Conservation (phyloP, 2,888 invertebrate genomes). For the Pristionchus maxplancki region DNA sequence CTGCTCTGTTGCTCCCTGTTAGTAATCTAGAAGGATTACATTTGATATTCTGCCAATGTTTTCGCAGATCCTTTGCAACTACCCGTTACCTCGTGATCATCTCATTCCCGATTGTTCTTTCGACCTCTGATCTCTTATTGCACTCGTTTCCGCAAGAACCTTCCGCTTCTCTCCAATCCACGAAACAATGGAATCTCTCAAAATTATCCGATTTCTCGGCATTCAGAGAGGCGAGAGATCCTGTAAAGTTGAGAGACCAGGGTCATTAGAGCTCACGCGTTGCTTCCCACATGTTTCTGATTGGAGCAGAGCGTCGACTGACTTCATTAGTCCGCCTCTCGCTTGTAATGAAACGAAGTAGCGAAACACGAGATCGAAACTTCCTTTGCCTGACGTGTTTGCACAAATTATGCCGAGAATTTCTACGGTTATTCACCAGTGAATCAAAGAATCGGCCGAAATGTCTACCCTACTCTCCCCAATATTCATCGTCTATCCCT, state of each 20-base stretch:
- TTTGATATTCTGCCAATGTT: too few relatives aligned
- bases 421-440: background rate
- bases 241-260: background rate
- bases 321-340: background rate
- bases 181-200: too few relatives aligned
- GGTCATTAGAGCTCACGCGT: background rate
- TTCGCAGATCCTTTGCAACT: background rate
- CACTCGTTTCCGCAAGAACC: background rate
- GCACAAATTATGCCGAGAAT: slow-evolving; percentile 3
- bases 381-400: background rate
- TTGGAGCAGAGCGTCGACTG: background rate
- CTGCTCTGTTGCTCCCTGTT: background rate
- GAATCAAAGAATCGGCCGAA: background rate
- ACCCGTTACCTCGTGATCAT: background rate
- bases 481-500: background rate
- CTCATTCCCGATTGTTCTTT: background rate
- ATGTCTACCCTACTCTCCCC: background rate
- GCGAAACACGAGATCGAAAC: background rate
- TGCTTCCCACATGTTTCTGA: slow-evolving; percentile 18
- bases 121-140: background rate
- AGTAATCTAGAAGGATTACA: background rate
- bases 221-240: too few relatives aligned
- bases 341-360: background rate
- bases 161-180: background rate
- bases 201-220: background rate